Evolutionary conservation across 1,140 invertebrate genomes (phyloP).

Genomic region (Cherax quadricarinatus): DNA sequence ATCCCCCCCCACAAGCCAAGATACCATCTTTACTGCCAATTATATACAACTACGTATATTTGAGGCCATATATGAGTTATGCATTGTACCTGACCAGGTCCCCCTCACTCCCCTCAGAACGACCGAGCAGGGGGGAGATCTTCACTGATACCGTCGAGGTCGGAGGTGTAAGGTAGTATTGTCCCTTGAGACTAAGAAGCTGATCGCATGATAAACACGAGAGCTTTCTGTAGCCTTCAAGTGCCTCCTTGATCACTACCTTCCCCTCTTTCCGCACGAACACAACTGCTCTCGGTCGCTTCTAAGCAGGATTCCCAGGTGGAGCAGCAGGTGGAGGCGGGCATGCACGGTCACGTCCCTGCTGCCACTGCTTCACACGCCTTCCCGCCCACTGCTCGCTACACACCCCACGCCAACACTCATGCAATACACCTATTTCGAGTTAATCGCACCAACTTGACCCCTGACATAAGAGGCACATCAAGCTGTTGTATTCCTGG

Average conservation of each 20-base stretch:
- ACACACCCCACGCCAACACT: not conserved
- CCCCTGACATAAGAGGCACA: not conserved
- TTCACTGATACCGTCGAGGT: not conserved
- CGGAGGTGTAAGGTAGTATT: not conserved
- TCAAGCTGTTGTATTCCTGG: too few relatives aligned
- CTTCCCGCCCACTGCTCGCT: not conserved
- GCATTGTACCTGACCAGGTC: not conserved
- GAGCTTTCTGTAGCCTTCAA: not conserved
- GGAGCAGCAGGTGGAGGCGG: not conserved
- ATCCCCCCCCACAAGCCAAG: not conserved
- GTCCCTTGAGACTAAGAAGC: not conserved
- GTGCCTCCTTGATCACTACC: not conserved
- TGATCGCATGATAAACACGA: not conserved
- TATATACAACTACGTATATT: not conserved
- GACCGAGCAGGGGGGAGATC: not conserved
- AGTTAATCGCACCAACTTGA: constrained; percentile 21
- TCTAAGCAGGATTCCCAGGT: not conserved
- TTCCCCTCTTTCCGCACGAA: too few relatives aligned
- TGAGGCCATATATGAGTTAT: not conserved
- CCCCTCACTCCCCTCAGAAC: not conserved
- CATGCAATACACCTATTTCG: not conserved
- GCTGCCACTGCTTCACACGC: not conserved
- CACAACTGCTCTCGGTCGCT: too few relatives aligned
- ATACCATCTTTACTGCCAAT: not conserved
- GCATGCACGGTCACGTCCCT: too few relatives aligned